Conservation (phyloP, 2,888 invertebrate genomes). For the Matsumyia berberina region DNA sequence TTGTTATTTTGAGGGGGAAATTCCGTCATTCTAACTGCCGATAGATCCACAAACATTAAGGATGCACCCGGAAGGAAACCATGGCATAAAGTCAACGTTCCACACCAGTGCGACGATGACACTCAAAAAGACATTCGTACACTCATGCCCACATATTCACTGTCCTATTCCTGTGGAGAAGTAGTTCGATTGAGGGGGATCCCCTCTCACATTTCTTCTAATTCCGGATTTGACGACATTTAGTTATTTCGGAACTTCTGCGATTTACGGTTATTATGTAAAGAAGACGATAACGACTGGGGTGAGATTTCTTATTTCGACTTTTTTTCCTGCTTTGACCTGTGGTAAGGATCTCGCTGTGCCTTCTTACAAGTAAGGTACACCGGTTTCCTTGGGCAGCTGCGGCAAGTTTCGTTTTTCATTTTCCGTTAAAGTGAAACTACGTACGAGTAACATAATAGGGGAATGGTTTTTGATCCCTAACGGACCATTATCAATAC, state of each 20-base stretch:
- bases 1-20: constrained; percentile 56
- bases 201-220: constrained; percentile 31
- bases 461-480: constrained; percentile 58
- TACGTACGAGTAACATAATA: constrained; percentile 38
- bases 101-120: constrained; percentile 49
- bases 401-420: constrained; percentile 72
- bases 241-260: constrained; percentile 54
- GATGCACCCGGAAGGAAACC: constrained; percentile 70
- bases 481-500: constrained; percentile 68
- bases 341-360: constrained; percentile 33
- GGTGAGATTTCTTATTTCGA: constrained; percentile 46
- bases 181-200: constrained; percentile 69
- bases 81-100: constrained; percentile 47
- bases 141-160: constrained; percentile 11
- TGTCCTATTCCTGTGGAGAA: constrained; percentile 39
- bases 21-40: constrained; percentile 57
- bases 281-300: constrained; percentile 34
- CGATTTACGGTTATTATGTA: constrained; percentile 70
- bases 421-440: constrained; percentile 52
- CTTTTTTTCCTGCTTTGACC: constrained; percentile 17
- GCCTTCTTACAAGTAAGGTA: constrained; percentile 48
- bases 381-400: constrained; percentile 70
- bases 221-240: constrained; percentile 56
- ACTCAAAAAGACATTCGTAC: constrained; percentile 20
- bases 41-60: constrained; percentile 45